phyloP scores from a whole-genome alignment of 1,140 invertebrate species.

The Antheraea mylitta region DNA sequence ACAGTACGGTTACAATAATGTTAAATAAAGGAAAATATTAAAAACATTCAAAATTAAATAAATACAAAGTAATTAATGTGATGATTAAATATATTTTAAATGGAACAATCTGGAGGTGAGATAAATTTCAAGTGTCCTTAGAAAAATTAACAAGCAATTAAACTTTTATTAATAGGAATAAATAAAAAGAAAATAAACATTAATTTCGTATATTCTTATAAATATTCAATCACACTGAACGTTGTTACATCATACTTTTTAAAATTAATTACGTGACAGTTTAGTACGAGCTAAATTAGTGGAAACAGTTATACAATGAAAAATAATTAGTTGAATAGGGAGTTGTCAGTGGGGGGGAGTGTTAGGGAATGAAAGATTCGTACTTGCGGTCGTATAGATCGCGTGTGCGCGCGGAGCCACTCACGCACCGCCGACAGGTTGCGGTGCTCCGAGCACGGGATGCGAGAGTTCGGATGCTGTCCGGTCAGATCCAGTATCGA shows the following conservation, averaged over 20 bases:
- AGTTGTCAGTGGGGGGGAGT: background rate
- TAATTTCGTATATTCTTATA: background rate
- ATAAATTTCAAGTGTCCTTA: no score
- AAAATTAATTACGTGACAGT: background rate
- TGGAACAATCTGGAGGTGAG: no score
- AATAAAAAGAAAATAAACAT: conserved; percentile 9
- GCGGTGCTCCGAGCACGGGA: conserved; percentile 89
- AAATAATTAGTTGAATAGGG: background rate
- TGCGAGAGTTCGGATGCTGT: conserved; percentile 88
- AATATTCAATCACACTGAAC: background rate
- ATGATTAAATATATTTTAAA: no score
- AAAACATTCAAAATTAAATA: no score
- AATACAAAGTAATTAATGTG: no score
- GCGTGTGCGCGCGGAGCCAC: conserved; percentile 80
- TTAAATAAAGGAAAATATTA: background rate
- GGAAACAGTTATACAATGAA: background rate
- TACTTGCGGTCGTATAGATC: conserved; percentile 66
- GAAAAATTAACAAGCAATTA: no score
- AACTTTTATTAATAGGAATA: background rate
- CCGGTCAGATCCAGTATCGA: conserved; percentile 91
- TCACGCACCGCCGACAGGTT: conserved; percentile 85
- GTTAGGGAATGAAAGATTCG: background rate
- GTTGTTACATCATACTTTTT: background rate
- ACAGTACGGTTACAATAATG: background rate
- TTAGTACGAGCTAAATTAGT: background rate